Evolutionary conservation across 2,113 vertebrate genomes (phyloP), one percentile per base, ranked within the genome.

Genomic region (Brachypodius melanocephalos): DNA sequence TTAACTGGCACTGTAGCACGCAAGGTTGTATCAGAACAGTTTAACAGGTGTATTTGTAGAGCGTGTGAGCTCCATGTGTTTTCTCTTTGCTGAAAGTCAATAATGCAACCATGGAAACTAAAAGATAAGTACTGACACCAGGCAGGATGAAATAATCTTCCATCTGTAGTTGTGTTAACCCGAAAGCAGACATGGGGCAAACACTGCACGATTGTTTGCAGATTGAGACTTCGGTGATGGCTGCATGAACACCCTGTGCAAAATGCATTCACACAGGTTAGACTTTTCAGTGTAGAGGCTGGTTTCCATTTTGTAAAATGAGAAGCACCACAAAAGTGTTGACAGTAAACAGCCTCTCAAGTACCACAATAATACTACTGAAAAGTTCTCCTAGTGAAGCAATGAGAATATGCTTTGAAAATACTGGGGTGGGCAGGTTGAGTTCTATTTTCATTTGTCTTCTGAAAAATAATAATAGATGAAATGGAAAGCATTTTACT

Each of bases 31-130:
- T 67, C 29, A 36, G 17, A 73, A 43, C 77, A 78, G 61, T 73
- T 36, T 84, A 90, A 63, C 63, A 94, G 96, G 88, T 91, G 72
- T 92, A 57, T 84, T 79, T 77, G 83, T 72, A 83, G 65, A 68
- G 66, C 48, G 38, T 77, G 89, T 52, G 61, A 90, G 52, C 65
- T 95, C 77, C 69, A 38, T 92, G 83, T 90, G 88, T 92, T 89
- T 93, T 90, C 68, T 76, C 52, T 90, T 87, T 58, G 76, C 89
- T 57, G 48, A 76, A 38, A 90, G 87, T 88, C 94, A 94, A 89
- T 92, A 85, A 95, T 45, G 88, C 94, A 95, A 91, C 94, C 93
- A 96, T 95, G 93, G 95, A 92, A 95, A 96, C 89, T 29, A 73
- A 51, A 92, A 91, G 83, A 87, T 36, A 95, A 84, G 57, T 78